Percentiles rank a stretch among this genome's conserved stretches.
phyloP scores from a whole-genome alignment of 2,888 invertebrate species.

The Pasiphila rectangulata region DNA sequence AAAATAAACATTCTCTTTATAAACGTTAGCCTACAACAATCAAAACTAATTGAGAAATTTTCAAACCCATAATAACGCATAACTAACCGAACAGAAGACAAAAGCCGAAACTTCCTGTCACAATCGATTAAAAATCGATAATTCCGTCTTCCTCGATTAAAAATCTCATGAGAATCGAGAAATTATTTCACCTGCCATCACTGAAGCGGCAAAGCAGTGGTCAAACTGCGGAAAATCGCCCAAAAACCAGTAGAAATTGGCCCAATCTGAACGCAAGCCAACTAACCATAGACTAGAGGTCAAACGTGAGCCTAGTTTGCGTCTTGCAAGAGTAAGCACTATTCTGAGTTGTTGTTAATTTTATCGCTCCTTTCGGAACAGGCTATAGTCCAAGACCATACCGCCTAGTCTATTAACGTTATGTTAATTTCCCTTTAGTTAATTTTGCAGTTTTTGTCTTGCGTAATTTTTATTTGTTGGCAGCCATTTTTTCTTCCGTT shows the following conservation, averaged over 20 bases:
- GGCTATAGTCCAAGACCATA: too few relatives aligned
- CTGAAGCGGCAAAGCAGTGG: constrained; percentile 70
- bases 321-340: neutral
- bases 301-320: constrained; percentile 1
- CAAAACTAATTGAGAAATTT: constrained; percentile 7
- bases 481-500: too few relatives aligned
- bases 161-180: constrained; percentile 71
- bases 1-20: too few relatives aligned
- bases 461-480: too few relatives aligned
- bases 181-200: constrained; percentile 67
- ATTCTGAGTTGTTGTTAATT: too few relatives aligned
- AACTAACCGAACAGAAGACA: constrained; percentile 35
- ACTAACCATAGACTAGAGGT: constrained; percentile 5
- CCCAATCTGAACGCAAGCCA: constrained; percentile 29
- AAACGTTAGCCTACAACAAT: constrained; percentile 1
- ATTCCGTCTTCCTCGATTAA: constrained; percentile 63
- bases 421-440: too few relatives aligned
- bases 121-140: constrained; percentile 46
- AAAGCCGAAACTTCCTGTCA: constrained; percentile 57
- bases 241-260: constrained; percentile 70
- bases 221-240: constrained; percentile 77
- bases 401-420: too few relatives aligned
- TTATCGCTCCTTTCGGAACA: too few relatives aligned
- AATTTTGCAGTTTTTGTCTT: too few relatives aligned
- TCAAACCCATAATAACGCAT: constrained; percentile 23